Evolutionary conservation across 2,888 invertebrate genomes (phyloP).

Genomic region (Seira ritae): DNA sequence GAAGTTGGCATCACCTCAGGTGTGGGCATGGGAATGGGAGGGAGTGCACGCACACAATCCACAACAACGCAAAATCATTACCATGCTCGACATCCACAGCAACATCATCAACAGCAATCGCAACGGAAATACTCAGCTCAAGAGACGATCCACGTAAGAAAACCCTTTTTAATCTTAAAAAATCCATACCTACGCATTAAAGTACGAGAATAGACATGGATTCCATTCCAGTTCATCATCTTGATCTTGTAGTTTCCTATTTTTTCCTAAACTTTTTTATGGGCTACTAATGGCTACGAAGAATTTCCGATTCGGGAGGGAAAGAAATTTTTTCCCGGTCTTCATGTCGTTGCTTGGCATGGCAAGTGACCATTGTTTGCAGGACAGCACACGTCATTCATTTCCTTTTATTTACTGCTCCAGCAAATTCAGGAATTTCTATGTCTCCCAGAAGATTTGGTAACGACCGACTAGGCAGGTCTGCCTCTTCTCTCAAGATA

Average conservation of each 20-base stretch:
- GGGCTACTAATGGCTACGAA: background rate
- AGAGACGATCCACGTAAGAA: conserved; percentile 72
- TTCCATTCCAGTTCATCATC: too few species aligned
- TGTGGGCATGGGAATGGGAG: background rate
- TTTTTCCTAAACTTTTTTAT: background rate
- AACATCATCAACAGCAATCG: conserved; percentile 25
- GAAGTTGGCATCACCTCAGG: background rate
- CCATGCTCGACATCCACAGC: background rate
- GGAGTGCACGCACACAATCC: background rate
- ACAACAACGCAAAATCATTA: conserved; percentile 12
- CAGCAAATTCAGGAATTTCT: background rate
- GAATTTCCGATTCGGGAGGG: background rate
- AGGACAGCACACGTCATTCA: background rate
- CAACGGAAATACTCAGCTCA: conserved; percentile 71
- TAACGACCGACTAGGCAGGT: background rate
- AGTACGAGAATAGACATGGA: too few species aligned
- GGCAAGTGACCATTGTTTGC: background rate
- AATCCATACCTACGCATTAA: too few species aligned
- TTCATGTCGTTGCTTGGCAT: too few species aligned
- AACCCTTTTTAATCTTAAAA: background rate
- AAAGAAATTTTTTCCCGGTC: background rate
- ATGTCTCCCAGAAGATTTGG: background rate
- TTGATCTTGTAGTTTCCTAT: too few species aligned
- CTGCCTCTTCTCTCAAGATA: background rate
- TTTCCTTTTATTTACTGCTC: background rate